A percentile compares a stretch with the other conserved stretches of the same genome.
Conservation (phyloP, 2,888 invertebrate genomes). For the Sarcophaga subvicina region DNA sequence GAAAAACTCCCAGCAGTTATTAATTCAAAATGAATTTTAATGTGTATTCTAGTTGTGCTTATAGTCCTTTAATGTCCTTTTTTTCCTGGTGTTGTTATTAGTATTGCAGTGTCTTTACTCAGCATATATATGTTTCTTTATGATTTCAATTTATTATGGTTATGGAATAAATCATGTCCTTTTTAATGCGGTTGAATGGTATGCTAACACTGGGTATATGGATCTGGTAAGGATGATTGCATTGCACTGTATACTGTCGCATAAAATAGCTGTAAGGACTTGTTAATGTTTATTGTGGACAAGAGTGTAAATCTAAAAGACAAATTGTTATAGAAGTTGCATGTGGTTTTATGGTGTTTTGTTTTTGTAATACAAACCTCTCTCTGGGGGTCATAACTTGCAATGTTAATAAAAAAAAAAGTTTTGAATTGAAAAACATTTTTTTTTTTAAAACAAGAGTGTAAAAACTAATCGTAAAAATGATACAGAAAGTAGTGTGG, state of each 20-base stretch:
- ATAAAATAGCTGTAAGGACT: neutral
- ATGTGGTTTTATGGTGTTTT: slow-evolving; percentile 46
- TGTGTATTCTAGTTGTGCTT: neutral
- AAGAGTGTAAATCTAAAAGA: slow-evolving; percentile 61
- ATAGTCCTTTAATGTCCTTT: neutral
- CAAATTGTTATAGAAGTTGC: slow-evolving; percentile 54
- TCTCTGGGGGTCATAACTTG: neutral
- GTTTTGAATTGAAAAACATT: neutral
- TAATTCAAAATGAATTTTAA: slow-evolving; percentile 30
- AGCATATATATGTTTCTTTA: slow-evolving; percentile 18
- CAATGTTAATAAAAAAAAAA: neutral
- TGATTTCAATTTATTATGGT: slow-evolving; percentile 54
- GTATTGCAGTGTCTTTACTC: neutral
- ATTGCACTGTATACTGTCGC: too few relatives aligned
- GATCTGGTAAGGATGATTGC: neutral
- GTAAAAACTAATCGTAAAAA: too few relatives aligned
- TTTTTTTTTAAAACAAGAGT: too few relatives aligned
- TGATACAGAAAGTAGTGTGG: too few relatives aligned
- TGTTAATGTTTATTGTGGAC: slow-evolving; percentile 33
- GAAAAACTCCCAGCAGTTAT: slow-evolving; percentile 6
- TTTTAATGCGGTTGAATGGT: neutral
- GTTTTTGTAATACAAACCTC: slow-evolving; percentile 3
- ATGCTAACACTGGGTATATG: neutral
- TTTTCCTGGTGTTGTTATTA: neutral
- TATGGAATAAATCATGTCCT: slow-evolving; percentile 26